Evolutionary conservation across 2,113 vertebrate species (phyloP), one percentile per base, ranked within the genome.

Genomic region (Salvelinus fontinalis): DNA sequence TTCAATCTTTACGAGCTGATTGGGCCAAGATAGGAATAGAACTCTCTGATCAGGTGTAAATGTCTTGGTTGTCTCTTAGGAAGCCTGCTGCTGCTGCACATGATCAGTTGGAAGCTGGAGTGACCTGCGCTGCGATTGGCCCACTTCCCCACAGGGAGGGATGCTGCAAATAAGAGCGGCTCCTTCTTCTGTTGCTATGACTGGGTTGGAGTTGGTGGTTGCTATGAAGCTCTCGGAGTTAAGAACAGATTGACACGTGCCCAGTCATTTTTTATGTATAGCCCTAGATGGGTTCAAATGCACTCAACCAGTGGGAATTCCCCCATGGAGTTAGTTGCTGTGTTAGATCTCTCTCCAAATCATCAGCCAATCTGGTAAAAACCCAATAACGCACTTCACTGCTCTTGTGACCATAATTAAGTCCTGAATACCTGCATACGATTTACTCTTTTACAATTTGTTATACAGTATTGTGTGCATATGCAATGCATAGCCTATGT

Each of bases 111-210:
- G 65, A 83, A 73, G 81, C 88, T 22, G 67, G 78, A 81, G 39
- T 88, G 88, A 81, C 84, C 86, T 88, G 83, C 86, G 79, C 88
- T 84, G 70, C 89, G 89, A 93, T 93, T 93, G 92, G 92, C 84
- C 84, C 83, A 75, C 64, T 79, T 79, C 84, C 84, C 80, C 82
- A 79, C 71, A 73, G 87, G 86, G 86, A 88, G 78, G 77, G 83
- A 85, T 84, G 89, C 89, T 89, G 81, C 87, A 89, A 91, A 92
- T 91, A 92, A 91, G 84, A 90, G 87, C 86, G 81, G 68, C 79
- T 87, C 75, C 83, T 84, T 89, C 80, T 84, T 57, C 91, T 93
- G 90, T 93, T 93, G 90, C 91, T 88, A 90, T 92, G 89, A 88
- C 88, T 84, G 87, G 90, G 86, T 91, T 89, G 27, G 64, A 22